phyloP scores from a whole-genome alignment of 2,888 invertebrate genomes.

The Trissolcus japonicus region DNA sequence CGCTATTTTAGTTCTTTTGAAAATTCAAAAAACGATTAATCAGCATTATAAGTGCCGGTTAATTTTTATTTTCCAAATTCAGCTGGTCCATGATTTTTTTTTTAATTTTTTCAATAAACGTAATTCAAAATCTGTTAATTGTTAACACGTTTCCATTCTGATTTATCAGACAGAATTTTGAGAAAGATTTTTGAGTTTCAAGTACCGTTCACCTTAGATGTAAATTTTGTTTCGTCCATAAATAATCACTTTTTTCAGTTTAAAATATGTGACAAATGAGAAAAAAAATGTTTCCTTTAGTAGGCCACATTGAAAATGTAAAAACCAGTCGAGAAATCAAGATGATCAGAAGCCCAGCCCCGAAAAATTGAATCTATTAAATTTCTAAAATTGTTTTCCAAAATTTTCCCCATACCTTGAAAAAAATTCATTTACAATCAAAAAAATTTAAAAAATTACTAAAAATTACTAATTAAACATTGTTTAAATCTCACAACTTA shows the following conservation, averaged over 20 bases:
- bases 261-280: slow-evolving; percentile 17
- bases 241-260: slow-evolving; percentile 30
- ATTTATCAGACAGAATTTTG: too few species aligned
- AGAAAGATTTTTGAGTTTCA: too few species aligned
- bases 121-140: too few species aligned
- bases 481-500: too few species aligned
- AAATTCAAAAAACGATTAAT: slow-evolving; percentile 20
- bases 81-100: too few species aligned
- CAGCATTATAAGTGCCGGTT: not conserved
- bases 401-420: too few species aligned
- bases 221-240: not conserved
- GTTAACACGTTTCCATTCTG: too few species aligned
- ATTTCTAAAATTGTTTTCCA: slow-evolving; percentile 47
- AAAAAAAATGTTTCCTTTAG: slow-evolving; percentile 32
- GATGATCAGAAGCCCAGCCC: slow-evolving; percentile 42
- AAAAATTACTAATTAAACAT: too few species aligned
- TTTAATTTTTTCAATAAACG: too few species aligned
- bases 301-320: slow-evolving; percentile 40
- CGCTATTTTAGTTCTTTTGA: slow-evolving; percentile 17
- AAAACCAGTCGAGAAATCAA: slow-evolving; percentile 33
- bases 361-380: slow-evolving; percentile 47
- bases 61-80: not conserved
- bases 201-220: too few species aligned
- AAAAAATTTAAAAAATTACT: too few species aligned
- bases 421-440: too few species aligned